A percentile compares a stretch with the other conserved stretches of the same genome.
phyloP scores from a whole-genome alignment of 2,113 vertebrate species.

The Carlito syrichta region DNA sequence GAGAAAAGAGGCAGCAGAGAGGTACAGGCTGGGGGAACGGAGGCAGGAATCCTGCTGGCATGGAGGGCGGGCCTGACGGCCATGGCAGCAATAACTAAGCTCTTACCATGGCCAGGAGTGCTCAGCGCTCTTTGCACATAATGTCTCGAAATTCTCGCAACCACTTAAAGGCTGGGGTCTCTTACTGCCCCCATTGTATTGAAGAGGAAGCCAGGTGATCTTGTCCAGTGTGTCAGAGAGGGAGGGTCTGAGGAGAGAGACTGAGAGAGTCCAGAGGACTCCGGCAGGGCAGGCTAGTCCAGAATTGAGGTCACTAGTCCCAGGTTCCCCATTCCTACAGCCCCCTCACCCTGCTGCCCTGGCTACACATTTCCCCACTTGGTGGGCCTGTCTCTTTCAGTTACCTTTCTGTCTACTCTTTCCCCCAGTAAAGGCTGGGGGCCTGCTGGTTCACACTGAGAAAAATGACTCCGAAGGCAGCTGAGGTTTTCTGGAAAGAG shows the following conservation, averaged over 20 bases:
- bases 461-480: neutral
- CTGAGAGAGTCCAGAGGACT: neutral
- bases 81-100: neutral
- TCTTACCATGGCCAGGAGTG: neutral
- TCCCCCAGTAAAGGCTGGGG: neutral
- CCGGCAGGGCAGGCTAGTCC: neutral
- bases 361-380: rapidly evolving
- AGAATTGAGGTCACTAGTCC: neutral
- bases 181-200: too few relatives aligned
- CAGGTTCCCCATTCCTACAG: neutral
- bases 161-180: neutral
- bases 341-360: neutral
- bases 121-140: rapidly evolving
- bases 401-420: rapidly evolving
- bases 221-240: neutral
- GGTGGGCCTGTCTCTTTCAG: neutral
- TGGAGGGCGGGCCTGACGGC: rapidly evolving
- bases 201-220: neutral
- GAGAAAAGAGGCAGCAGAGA: neutral
- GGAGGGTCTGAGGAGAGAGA: neutral
- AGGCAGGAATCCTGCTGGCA: neutral
- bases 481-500: neutral
- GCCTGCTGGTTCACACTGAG: neutral
- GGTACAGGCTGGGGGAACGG: neutral
- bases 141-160: neutral